phyloP scores from a whole-genome alignment of 2,888 invertebrate genomes.

The Drosophila demipolita region DNA sequence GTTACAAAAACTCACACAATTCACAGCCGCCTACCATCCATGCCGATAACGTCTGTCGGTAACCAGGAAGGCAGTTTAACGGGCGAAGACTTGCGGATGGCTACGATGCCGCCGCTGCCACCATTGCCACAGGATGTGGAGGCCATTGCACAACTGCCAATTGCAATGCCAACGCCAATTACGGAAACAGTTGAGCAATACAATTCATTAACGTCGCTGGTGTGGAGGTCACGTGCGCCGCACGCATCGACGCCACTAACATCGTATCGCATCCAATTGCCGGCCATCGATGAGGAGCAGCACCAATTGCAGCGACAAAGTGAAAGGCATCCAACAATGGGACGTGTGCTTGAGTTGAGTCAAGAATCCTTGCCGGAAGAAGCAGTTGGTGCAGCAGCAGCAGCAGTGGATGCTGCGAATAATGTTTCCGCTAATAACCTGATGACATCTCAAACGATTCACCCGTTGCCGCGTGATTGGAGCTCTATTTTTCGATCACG shows the following conservation, averaged over 20 bases:
- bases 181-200: neutral
- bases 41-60: constrained; percentile 1
- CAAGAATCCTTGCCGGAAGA: constrained; percentile 1
- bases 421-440: neutral
- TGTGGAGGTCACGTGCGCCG: constrained; percentile 18
- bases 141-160: neutral
- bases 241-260: constrained; percentile 39
- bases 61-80: constrained; percentile 13
- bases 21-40: constrained; percentile 29
- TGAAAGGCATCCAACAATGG: constrained; percentile 18
- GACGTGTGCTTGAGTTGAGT: constrained; percentile 36
- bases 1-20: constrained; percentile 9
- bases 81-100: constrained; percentile 25
- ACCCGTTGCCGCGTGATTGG: constrained; percentile 35
- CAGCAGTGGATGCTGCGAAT: neutral
- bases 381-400: neutral
- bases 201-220: constrained; percentile 1
- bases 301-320: constrained; percentile 10
- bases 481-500: constrained; percentile 44
- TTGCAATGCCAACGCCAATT: neutral
- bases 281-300: constrained; percentile 55
- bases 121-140: constrained; percentile 21
- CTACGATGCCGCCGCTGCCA: constrained; percentile 5
- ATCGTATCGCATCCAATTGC: constrained; percentile 34
- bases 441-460: neutral